phyloP scores from a whole-genome alignment of 2,113 vertebrate species.

The Piprites chloris region DNA sequence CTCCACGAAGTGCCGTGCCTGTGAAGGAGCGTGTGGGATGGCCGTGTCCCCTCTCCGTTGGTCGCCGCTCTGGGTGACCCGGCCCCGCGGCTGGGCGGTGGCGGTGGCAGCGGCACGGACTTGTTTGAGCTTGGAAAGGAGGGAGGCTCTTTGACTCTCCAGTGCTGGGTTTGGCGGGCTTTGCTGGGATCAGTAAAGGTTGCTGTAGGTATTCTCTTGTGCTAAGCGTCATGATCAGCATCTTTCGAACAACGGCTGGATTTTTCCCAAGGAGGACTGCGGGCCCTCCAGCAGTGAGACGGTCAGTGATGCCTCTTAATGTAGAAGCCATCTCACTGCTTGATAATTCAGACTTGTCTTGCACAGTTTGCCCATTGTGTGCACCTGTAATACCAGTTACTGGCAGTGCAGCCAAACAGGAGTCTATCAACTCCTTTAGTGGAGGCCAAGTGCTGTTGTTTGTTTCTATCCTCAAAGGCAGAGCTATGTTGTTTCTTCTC shows the following conservation, averaged over 20 bases:
- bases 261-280: not conserved
- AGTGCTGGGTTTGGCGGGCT: not conserved
- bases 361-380: not conserved
- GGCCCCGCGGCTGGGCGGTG: not conserved
- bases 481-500: not conserved
- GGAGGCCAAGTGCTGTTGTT: not conserved
- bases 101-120: accelerated
- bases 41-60: not conserved
- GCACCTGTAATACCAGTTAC: not conserved
- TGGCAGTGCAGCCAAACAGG: not conserved
- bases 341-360: not conserved
- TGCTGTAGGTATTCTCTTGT: not conserved
- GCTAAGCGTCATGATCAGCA: accelerated
- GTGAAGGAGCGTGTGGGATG: accelerated
- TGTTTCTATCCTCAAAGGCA: not conserved
- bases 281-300: not conserved
- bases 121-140: not conserved
- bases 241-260: not conserved
- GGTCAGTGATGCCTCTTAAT: not conserved
- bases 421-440: not conserved
- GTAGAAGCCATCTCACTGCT: not conserved
- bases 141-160: not conserved
- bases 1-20: accelerated
- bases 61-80: accelerated
- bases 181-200: not conserved